Conservation (phyloP, 2,113 vertebrate genomes). For the Patagioenas fasciata region DNA sequence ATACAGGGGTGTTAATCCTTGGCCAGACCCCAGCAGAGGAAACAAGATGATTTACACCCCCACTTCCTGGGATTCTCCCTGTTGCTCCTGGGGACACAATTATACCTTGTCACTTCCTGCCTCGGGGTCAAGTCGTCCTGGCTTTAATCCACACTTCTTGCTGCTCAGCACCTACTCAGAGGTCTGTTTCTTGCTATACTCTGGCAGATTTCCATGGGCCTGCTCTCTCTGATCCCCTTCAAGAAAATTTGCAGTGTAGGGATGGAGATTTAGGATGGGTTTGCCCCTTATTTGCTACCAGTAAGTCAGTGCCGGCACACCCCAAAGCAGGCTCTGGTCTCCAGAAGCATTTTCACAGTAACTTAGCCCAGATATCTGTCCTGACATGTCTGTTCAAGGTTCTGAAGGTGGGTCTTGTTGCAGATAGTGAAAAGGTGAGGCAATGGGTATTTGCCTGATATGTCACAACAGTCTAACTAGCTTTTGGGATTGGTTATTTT, state of each 20-base stretch:
- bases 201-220: background rate
- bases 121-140: background rate
- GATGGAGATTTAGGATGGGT: background rate
- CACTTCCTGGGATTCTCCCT: background rate
- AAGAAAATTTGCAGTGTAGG: background rate
- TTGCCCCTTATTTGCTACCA: background rate
- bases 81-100: background rate
- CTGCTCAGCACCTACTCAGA: background rate
- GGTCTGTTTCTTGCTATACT: background rate
- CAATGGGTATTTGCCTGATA: background rate
- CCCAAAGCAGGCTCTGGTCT: background rate
- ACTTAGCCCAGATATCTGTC: background rate
- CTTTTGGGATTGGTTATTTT: background rate
- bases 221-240: background rate
- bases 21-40: background rate
- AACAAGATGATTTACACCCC: background rate
- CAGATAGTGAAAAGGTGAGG: background rate
- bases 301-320: background rate
- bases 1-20: background rate
- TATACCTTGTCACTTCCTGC: background rate
- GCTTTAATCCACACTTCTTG: background rate
- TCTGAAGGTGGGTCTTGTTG: background rate
- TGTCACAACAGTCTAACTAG: background rate
- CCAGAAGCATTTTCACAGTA: background rate
- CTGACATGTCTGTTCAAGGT: background rate